A percentile compares a stretch with the other conserved stretches of the same genome.
phyloP scores from a whole-genome alignment of 2,797 vertebrate species.

The Cyprinodon diabolis region DNA sequence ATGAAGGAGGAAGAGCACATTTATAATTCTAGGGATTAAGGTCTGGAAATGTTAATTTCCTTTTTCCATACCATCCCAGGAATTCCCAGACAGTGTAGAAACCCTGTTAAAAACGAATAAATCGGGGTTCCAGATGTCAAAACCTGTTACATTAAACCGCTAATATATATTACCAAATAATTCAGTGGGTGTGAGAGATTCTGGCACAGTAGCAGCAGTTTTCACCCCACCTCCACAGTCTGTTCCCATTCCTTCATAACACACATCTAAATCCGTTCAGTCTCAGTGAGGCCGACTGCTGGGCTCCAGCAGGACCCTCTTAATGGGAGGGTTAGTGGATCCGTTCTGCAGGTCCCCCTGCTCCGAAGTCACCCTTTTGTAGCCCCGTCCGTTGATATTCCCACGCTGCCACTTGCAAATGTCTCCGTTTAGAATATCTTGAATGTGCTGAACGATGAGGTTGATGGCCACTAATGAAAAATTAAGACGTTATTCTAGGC shows the following conservation, averaged over 20 bases:
- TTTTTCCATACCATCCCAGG: too few relatives aligned
- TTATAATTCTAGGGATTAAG: too few relatives aligned
- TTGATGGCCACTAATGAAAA: constrained; percentile 90
- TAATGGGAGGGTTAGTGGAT: constrained; percentile 70
- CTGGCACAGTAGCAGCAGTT: constrained; percentile 28
- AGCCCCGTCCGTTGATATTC: constrained; percentile 73
- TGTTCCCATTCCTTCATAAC: not conserved
- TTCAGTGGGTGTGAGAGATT: not conserved
- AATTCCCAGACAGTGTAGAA: too few relatives aligned
- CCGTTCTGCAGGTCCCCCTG: constrained; percentile 72
- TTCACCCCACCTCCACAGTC: constrained; percentile 19
- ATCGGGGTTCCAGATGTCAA: constrained; percentile 14
- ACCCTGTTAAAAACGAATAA: constrained; percentile 22
- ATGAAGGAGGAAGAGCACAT: too few relatives aligned
- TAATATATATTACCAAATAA: constrained; percentile 1
- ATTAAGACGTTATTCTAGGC: not conserved
- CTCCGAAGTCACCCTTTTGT: constrained; percentile 86
- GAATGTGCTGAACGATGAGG: constrained; percentile 98
- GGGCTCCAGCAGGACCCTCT: constrained; percentile 91
- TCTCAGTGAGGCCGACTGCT: constrained; percentile 93
- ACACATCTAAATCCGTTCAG: not conserved
- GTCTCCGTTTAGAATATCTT: constrained; percentile 94
- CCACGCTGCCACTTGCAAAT: constrained; percentile 95
- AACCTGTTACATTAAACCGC: constrained; percentile 18
- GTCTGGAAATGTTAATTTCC: too few relatives aligned